These are phyloP conservation scores for Wasmannia auropunctata DNA, from an alignment of 1,140 invertebrate genomes.

Conservation along the genomic window DNA sequence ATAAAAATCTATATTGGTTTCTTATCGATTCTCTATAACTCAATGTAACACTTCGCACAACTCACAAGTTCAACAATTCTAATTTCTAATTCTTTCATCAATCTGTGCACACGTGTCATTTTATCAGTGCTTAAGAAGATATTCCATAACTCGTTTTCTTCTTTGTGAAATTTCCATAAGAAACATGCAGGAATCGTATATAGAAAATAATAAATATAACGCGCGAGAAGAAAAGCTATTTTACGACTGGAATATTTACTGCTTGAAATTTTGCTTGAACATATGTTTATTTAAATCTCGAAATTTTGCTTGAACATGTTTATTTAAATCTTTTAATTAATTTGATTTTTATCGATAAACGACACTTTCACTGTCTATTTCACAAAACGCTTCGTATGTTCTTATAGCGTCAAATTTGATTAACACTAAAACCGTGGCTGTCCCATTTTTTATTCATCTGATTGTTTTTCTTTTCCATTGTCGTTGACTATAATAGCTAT, in stretches of 20 bases:
- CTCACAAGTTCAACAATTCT: not conserved
- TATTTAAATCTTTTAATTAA: no score
- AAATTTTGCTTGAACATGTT: no score
- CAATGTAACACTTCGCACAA: not conserved
- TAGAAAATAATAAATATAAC: no score
- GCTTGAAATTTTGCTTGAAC: not conserved
- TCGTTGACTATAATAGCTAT: no score
- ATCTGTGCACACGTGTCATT: not conserved
- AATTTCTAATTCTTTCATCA: not conserved
- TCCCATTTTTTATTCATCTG: no score
- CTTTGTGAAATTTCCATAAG: not conserved
- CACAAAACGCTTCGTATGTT: not conserved
- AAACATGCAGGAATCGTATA: not conserved
- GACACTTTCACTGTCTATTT: not conserved
- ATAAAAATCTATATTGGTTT: not conserved
- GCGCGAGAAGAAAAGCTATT: not conserved
- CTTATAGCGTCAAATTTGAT: no score
- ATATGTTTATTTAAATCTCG: not conserved
- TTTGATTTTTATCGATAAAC: not conserved
- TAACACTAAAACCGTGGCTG: no score
- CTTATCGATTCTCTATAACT: not conserved
- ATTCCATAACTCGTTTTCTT: not conserved
- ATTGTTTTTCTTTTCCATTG: no score
- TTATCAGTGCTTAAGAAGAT: not conserved
- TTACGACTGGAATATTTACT: not conserved